Evolutionary conservation across 2,797 vertebrate genomes (phyloP).

Genomic region (Columba guinea): DNA sequence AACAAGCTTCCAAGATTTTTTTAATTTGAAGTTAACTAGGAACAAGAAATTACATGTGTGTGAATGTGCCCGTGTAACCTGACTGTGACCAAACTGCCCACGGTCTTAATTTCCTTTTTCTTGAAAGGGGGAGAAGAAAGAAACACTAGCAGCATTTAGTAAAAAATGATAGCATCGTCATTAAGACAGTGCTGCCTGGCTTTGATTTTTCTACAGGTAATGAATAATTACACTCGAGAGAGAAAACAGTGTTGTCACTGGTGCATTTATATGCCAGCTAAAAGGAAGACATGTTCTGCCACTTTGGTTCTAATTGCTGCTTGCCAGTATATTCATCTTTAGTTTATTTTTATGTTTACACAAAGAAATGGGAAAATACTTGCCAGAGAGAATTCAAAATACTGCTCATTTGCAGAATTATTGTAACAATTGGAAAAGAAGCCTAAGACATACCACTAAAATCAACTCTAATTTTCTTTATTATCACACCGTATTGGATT

Average conservation of each 20-base stretch:
- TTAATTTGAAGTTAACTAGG: conserved; percentile 49
- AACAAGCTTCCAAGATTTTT: conserved; percentile 59
- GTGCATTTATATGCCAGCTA: not conserved
- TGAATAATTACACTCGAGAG: not conserved
- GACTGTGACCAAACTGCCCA: conserved; percentile 27
- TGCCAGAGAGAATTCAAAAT: not conserved
- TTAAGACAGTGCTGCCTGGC: not conserved
- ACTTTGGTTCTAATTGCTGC: conserved; percentile 2
- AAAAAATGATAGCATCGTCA: not conserved
- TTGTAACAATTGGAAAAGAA: conserved; percentile 13
- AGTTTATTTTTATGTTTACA: conserved; percentile 21
- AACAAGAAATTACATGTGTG: conserved; percentile 39
- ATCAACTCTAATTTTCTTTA: not conserved
- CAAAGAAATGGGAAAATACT: not conserved
- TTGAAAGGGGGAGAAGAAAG: not conserved
- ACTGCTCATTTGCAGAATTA: not conserved
- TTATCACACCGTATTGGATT: not conserved
- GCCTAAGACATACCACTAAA: not conserved
- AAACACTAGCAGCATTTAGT: not conserved
- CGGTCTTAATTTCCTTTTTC: not conserved
- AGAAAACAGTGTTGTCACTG: not conserved
- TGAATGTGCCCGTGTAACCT: not conserved
- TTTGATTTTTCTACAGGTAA: not conserved
- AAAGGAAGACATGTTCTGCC: not conserved
- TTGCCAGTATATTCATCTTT: not conserved